Conservation (phyloP, 2,113 vertebrate genomes). For the Peucedramus taeniatus region DNA sequence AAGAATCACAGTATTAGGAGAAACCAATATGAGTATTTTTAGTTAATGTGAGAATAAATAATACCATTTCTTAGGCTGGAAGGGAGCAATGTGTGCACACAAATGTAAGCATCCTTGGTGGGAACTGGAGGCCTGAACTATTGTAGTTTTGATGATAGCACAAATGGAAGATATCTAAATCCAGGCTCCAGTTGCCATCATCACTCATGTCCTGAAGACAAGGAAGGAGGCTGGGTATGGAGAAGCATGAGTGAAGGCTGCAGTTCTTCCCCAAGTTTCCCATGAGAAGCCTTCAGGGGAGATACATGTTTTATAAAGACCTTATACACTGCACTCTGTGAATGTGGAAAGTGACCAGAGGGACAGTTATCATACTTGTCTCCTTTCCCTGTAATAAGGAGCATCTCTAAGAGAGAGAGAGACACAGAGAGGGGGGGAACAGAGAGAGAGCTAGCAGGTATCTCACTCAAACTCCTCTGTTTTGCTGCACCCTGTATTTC, state of each 20-base stretch:
- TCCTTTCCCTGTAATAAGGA: neutral
- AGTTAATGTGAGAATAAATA: neutral
- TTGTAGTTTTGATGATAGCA: neutral
- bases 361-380: neutral
- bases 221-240: neutral
- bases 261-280: neutral
- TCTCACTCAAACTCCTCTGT: neutral
- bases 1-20: neutral
- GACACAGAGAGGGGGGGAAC: fast-evolving
- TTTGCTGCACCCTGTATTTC: neutral
- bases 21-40: neutral
- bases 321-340: neutral
- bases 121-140: neutral
- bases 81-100: neutral
- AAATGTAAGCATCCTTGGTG: fast-evolving
- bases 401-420: neutral
- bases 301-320: neutral
- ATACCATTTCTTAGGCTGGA: neutral
- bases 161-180: neutral
- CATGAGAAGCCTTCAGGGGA: neutral
- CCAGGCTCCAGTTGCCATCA: neutral
- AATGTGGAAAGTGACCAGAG: neutral
- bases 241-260: fast-evolving
- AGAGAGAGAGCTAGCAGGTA: neutral
- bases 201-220: neutral